These are phyloP conservation scores for Limnephilus marmoratus DNA, from an alignment of 2,888 invertebrate species.

Conservation along the genomic window DNA sequence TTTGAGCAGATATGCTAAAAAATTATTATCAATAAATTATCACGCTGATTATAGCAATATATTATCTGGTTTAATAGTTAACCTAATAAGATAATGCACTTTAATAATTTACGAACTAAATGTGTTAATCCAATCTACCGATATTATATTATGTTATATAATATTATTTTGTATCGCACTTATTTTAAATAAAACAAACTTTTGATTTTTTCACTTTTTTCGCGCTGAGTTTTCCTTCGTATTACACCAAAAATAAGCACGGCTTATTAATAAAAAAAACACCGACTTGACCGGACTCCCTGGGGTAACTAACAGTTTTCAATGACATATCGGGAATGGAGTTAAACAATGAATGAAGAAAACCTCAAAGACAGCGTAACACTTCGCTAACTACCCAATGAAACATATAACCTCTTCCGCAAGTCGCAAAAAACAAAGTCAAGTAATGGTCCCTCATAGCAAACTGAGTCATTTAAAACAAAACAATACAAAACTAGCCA, in stretches of 20 bases:
- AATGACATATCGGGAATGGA: slow-evolving; percentile 32
- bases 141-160: neutral
- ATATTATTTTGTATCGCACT: neutral
- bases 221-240: neutral
- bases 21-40: neutral
- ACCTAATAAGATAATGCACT: neutral
- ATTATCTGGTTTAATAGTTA: neutral
- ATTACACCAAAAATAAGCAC: slow-evolving; percentile 3
- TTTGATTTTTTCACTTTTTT: neutral
- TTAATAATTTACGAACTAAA: neutral
- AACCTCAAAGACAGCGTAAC: slow-evolving; percentile 30
- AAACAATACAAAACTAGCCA: neutral
- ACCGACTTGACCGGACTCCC: neutral
- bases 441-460: neutral
- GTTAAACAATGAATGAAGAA: slow-evolving; percentile 46
- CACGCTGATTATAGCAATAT: neutral
- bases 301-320: slow-evolving; percentile 35
- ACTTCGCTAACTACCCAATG: slow-evolving; percentile 15
- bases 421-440: neutral
- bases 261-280: neutral
- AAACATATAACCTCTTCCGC: slow-evolving; percentile 30
- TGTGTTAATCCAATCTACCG: neutral
- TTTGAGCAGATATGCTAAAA: neutral
- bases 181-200: neutral
- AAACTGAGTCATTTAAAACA: neutral